Conservation (phyloP, 2,113 vertebrate genomes). For the Acanthisitta chloris region DNA sequence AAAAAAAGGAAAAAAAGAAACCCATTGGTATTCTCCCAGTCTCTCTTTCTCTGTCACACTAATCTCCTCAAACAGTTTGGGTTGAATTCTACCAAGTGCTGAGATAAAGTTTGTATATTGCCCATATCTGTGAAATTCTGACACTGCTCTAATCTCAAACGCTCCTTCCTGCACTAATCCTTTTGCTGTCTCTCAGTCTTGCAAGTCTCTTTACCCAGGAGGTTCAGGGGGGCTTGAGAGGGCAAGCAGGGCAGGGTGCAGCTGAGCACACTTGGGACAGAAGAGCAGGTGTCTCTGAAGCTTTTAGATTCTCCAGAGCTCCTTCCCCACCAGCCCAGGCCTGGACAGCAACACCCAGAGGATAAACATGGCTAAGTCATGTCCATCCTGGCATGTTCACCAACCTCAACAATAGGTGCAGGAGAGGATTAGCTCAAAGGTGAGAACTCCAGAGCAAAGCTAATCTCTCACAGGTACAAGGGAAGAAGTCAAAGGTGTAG, state of each 20-base stretch:
- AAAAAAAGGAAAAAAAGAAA: not conserved
- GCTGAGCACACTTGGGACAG: not conserved
- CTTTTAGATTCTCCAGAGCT: not conserved
- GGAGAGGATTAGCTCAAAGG: not conserved
- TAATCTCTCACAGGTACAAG: not conserved
- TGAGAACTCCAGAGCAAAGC: not conserved
- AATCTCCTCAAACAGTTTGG: not conserved
- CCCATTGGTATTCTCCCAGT: not conserved
- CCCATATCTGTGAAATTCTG: not conserved
- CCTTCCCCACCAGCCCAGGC: not conserved
- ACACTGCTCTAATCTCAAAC: not conserved
- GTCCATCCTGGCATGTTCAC: not conserved
- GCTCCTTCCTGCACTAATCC: not conserved
- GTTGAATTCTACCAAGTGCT: not conserved
- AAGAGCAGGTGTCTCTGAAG: not conserved
- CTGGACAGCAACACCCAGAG: not conserved
- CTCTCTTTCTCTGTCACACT: not conserved
- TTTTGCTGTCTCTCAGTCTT: not conserved
- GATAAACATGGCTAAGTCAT: not conserved
- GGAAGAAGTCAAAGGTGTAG: not conserved
- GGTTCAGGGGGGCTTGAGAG: not conserved
- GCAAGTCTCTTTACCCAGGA: not conserved
- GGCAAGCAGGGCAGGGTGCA: not conserved
- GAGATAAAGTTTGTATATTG: not conserved
- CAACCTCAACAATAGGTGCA: not conserved